Evolutionary conservation across 2,888 invertebrate genomes (phyloP).

Genomic region (Nasonovia ribisnigri): DNA sequence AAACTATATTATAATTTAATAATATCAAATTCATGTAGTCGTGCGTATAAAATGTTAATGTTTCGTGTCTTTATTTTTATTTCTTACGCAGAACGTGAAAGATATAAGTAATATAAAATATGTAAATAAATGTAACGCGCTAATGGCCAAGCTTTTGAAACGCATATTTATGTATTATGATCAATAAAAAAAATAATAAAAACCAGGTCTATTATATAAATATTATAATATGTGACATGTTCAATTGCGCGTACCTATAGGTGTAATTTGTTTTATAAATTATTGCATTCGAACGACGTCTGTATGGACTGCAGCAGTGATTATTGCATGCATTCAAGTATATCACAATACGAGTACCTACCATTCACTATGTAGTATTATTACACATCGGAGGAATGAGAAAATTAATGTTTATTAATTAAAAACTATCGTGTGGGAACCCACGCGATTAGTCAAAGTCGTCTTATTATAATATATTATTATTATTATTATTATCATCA

Average conservation of each 20-base stretch:
- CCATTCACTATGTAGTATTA: neutral
- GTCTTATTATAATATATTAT: too few relatives aligned
- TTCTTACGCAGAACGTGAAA: neutral
- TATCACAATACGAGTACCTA: neutral
- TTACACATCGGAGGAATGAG: neutral
- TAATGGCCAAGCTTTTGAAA: neutral
- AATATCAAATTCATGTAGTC: neutral
- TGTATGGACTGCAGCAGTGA: neutral
- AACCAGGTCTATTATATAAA: neutral
- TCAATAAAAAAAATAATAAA: neutral
- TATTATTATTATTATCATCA: rapidly evolving
- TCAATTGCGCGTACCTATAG: neutral
- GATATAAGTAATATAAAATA: neutral
- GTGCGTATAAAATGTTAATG: neutral
- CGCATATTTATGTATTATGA: neutral
- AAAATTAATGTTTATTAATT: neutral
- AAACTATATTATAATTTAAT: neutral
- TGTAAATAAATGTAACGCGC: neutral
- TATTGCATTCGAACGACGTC: neutral
- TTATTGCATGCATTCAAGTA: neutral
- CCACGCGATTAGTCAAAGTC: neutral
- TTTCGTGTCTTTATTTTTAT: neutral
- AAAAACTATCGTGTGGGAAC: neutral
- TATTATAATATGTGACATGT: neutral
- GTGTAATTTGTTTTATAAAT: neutral